phyloP scores from a whole-genome alignment of 2,797 vertebrate genomes.

The Tenualosa thibaudeaui region DNA sequence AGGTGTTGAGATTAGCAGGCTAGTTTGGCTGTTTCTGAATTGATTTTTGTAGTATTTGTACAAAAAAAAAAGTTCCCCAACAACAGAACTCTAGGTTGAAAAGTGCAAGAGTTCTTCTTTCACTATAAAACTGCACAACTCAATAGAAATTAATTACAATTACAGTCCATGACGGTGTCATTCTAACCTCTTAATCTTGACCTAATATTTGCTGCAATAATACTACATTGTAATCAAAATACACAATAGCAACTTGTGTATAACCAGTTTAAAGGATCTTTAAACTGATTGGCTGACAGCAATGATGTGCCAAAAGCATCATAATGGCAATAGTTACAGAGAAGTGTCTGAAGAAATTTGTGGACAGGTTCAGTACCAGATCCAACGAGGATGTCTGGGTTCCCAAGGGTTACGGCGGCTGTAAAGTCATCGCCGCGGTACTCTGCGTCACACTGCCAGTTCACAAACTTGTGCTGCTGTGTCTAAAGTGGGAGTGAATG shows the following conservation, averaged over 20 bases:
- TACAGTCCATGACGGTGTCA: background rate
- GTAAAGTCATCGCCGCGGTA: slow-evolving; percentile 88
- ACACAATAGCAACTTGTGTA: background rate
- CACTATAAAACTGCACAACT: too few species aligned
- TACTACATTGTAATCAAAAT: background rate
- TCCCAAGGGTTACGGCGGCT: slow-evolving; percentile 84
- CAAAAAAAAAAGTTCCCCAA: too few species aligned
- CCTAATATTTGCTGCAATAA: background rate
- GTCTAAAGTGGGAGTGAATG: slow-evolving; percentile 68
- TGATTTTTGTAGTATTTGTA: too few species aligned
- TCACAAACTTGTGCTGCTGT: slow-evolving; percentile 92
- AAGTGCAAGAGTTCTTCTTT: too few species aligned
- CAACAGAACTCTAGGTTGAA: too few species aligned
- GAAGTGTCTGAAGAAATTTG: background rate
- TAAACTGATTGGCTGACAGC: background rate
- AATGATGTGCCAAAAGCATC: background rate
- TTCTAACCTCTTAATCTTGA: background rate
- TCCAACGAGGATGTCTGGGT: slow-evolving; percentile 87
- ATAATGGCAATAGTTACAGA: background rate
- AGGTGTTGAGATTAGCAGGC: too few species aligned
- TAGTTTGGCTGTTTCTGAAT: too few species aligned
- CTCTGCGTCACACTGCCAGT: slow-evolving; percentile 91
- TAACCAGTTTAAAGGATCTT: background rate
- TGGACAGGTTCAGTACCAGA: slow-evolving; percentile 74
- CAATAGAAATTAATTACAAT: background rate